These are phyloP conservation scores for Saxidomus purpurata DNA, from an alignment of 1,140 invertebrate genomes.

Conservation along the genomic window DNA sequence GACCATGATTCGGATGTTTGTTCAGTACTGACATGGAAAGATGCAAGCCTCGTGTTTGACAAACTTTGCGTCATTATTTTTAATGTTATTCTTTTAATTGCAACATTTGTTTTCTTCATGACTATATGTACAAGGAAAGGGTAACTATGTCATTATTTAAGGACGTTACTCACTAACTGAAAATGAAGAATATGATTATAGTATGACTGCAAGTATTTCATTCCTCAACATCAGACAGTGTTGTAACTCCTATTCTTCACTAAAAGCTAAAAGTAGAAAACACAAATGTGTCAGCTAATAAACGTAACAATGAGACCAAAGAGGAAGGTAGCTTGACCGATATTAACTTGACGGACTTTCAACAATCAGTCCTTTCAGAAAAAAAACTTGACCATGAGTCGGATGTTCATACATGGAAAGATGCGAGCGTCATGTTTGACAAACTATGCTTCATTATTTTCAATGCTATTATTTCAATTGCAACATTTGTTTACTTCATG, in stretches of 20 bases:
- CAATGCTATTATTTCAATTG: background rate
- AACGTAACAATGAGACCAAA: background rate
- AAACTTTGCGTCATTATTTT: background rate
- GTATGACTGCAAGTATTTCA: no score
- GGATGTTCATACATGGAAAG: background rate
- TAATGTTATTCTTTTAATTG: background rate
- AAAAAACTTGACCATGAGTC: no score
- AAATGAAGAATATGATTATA: no score
- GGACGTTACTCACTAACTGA: no score
- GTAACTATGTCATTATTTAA: no score
- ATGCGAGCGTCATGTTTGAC: background rate
- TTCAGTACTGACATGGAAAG: constrained; percentile 1
- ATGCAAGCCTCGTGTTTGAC: constrained; percentile 2
- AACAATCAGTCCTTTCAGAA: background rate
- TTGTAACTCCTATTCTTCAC: no score
- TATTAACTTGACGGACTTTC: no score
- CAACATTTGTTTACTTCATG: background rate
- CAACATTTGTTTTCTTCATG: background rate
- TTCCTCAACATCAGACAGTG: no score
- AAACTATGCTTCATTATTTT: constrained; percentile 3
- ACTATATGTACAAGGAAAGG: background rate
- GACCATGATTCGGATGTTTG: no score
- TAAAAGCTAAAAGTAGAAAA: background rate
- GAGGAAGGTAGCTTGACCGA: no score
- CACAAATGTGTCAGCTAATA: background rate